Base-by-base conservation (phyloP, 2,888 invertebrate genomes). In the Tyria jacobaeae region DNA sequence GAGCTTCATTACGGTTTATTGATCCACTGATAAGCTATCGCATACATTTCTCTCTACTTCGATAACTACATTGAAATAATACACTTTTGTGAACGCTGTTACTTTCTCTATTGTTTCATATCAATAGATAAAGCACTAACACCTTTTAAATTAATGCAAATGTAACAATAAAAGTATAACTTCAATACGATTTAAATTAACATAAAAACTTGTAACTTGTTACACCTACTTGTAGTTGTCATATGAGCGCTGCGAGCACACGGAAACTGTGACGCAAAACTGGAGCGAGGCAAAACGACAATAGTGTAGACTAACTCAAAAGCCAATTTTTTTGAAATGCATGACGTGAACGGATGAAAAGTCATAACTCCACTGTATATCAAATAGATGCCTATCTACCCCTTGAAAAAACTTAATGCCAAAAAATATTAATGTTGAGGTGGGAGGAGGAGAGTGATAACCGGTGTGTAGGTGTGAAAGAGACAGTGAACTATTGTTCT, bases 1-100 rank as follows among this genome's bases (percentile, higher is more conserved):
- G 84, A 84, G 85, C 84, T 82, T 83, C 82, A 83, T 83, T 82
- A 83, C 73, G 77, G 82, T 87, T 81, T 92, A 92, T 92, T 89
- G 92, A 92, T 92, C 90, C 82, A 73, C 71, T 78, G 91, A 92
- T 92, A 90, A 77, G 80, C 85, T 92, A 92, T 92, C 92, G 83
- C 76, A 60, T 76, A 79, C 83, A 83, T 88, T 88, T 91, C 90
- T 90, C 92, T 85, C 70, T 70, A 69, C 64, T 72, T 65, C 64
- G 71, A 76, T 72, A 78, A 65, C 68, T 56, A 60, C 17, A 21
- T 44, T 6, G 21, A 44, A 79, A 75, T 69, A 66, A 70, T 68
- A 70, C 65, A 61, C 75, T 68, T 74, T 74, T 74, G 66, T 66
- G 66, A 66, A 63, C 59, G 64, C 63, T 37, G 27, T 35, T 69